These are phyloP conservation scores for Darevskia mixta DNA, from an alignment of 2,797 vertebrate species.

Conservation along the genomic window DNA sequence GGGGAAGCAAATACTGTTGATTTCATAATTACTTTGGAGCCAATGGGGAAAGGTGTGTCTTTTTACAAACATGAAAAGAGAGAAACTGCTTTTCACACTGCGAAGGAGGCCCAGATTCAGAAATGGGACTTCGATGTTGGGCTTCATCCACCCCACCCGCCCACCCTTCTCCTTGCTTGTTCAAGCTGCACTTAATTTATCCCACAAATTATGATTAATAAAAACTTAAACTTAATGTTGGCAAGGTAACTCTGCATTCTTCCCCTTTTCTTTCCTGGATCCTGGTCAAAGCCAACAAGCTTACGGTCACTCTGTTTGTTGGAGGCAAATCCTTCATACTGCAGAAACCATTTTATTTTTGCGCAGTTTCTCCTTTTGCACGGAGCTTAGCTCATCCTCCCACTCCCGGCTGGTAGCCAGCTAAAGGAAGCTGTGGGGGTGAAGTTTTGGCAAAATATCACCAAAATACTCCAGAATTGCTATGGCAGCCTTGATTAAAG, in stretches of 20 bases:
- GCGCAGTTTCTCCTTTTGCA: slow-evolving; percentile 1
- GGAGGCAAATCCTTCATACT: slow-evolving; percentile 10
- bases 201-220: slow-evolving; percentile 23
- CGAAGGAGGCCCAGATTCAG: neutral
- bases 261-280: neutral
- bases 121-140: neutral
- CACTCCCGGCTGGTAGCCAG: slow-evolving; percentile 39
- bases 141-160: no score
- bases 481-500: slow-evolving; percentile 45
- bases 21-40: neutral
- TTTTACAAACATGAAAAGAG: neutral
- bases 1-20: neutral
- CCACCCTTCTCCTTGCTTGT: neutral
- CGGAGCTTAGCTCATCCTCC: slow-evolving; percentile 33
- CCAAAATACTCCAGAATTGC: slow-evolving; percentile 49
- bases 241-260: neutral
- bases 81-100: neutral
- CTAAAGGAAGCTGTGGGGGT: neutral
- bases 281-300: slow-evolving; percentile 11
- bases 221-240: slow-evolving; percentile 7
- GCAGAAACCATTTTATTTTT: slow-evolving; percentile 24
- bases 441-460: slow-evolving; percentile 56
- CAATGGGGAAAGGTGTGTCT: neutral
- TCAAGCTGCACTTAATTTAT: neutral
- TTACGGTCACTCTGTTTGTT: neutral